Evolutionary conservation across 2,888 invertebrate species (phyloP).

Genomic region (Girardia tigrina): DNA sequence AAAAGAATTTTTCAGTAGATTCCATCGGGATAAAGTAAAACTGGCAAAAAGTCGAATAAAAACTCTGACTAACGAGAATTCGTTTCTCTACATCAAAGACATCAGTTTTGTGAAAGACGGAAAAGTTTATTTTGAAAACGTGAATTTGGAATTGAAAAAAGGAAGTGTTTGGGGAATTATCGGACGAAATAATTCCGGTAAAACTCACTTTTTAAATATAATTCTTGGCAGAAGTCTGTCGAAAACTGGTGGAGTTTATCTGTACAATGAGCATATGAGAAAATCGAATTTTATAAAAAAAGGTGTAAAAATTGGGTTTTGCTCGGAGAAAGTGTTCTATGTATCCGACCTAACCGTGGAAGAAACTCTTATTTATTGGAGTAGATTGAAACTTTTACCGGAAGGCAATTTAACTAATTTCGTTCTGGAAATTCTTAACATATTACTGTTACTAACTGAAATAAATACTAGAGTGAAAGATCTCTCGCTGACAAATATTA

Average conservation of each 20-base stretch:
- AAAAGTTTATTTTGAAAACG: neutral
- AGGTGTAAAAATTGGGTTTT: neutral
- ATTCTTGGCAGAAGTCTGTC: neutral
- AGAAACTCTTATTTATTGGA: slow-evolving; percentile 1
- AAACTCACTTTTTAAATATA: neutral
- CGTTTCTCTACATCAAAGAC: neutral
- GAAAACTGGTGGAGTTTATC: slow-evolving; percentile 19
- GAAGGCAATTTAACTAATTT: neutral
- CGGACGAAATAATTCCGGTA: neutral
- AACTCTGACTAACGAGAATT: neutral
- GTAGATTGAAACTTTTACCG: neutral
- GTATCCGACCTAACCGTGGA: neutral
- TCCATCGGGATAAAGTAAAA: neutral
- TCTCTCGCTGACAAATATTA: neutral
- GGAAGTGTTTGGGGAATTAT: neutral
- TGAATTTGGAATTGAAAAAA: slow-evolving; percentile 6
- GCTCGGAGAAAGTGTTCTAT: neutral
- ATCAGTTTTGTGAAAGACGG: neutral
- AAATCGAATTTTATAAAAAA: neutral
- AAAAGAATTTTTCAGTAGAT: neutral
- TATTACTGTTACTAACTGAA: neutral
- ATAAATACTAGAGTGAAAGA: neutral
- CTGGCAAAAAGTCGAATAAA: neutral
- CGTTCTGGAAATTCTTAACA: neutral
- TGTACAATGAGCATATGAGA: neutral